Percentiles rank a stretch among this genome's conserved stretches.
Conservation (phyloP, 2,113 vertebrate genomes). For the Pygoscelis adeliae region DNA sequence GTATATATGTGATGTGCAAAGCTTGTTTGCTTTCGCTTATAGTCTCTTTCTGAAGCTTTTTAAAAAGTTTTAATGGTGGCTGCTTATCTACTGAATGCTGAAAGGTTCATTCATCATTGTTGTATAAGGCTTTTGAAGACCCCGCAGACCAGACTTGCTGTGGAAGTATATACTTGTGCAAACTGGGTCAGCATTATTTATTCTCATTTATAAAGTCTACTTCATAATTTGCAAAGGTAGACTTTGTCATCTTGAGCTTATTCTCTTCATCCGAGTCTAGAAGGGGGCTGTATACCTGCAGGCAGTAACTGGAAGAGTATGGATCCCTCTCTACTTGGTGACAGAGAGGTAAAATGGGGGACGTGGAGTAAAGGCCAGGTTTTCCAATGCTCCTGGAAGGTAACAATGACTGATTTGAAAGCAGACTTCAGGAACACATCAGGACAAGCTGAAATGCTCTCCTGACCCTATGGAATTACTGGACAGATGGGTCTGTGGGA, state of each 20-base stretch:
- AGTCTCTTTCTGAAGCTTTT: background rate
- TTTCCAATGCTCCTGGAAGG: background rate
- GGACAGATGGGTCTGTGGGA: background rate
- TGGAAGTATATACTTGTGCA: background rate
- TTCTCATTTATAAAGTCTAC: background rate
- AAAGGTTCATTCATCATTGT: fast-evolving
- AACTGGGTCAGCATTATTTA: background rate
- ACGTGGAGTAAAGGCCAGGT: background rate
- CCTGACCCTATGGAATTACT: background rate
- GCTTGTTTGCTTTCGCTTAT: background rate
- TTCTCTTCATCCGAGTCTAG: background rate
- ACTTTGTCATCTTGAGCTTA: background rate
- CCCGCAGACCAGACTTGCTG: background rate
- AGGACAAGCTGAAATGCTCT: background rate
- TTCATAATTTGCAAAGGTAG: background rate
- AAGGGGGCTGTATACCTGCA: background rate
- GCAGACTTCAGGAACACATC: background rate
- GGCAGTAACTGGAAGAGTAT: background rate
- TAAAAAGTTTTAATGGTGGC: background rate
- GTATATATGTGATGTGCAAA: fast-evolving
- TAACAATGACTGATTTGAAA: background rate
- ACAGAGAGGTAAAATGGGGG: background rate
- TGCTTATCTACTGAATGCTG: background rate
- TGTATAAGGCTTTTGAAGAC: background rate
- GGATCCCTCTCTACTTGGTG: background rate